Conservation (phyloP, 1,140 invertebrate species). For the Brachionus paranguensis region DNA sequence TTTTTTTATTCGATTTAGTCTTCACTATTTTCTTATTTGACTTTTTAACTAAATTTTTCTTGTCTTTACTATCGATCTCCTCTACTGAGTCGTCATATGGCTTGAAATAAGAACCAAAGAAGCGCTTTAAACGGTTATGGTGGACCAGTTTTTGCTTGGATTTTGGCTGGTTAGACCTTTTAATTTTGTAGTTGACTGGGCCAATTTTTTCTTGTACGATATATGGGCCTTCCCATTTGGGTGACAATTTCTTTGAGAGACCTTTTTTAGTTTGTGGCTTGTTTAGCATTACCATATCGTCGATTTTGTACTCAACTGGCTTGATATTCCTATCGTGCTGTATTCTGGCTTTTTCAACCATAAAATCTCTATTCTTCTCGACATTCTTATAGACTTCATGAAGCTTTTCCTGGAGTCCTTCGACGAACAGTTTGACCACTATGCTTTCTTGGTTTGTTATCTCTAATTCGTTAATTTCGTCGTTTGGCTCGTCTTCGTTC, state of each 20-base stretch:
- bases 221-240: background rate
- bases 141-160: background rate
- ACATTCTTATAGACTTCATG: background rate
- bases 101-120: background rate
- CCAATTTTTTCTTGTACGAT: background rate
- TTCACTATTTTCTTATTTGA: background rate
- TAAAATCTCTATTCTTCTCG: background rate
- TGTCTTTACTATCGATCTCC: background rate
- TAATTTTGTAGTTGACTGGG: background rate
- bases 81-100: background rate
- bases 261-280: background rate
- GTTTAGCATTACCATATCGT: too few species aligned
- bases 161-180: background rate
- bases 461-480: too few species aligned
- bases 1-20: background rate
- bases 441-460: too few species aligned
- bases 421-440: too few species aligned
- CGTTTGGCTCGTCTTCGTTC: too few species aligned
- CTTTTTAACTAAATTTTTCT: background rate
- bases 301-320: background rate
- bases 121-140: too few species aligned
- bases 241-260: background rate
- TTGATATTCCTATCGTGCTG: background rate
- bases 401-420: background rate
- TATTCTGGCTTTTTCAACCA: background rate